Percentiles rank a stretch among this genome's conserved stretches.
Conservation (phyloP, 2,797 vertebrate species). For the Spatula clypeata region DNA sequence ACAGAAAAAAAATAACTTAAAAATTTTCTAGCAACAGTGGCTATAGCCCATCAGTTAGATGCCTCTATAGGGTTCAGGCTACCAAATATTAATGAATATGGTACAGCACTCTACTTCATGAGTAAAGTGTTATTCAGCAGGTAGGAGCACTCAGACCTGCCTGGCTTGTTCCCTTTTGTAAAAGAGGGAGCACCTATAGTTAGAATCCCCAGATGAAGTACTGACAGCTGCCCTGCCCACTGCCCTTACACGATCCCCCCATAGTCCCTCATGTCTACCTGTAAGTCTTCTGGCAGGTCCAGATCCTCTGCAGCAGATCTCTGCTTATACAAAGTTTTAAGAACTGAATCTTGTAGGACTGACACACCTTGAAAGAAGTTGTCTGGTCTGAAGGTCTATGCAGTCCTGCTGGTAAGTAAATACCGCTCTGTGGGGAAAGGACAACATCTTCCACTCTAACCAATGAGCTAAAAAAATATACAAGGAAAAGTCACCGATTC, state of each 20-base stretch:
- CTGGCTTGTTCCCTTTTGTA: not conserved
- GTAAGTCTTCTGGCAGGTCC: not conserved
- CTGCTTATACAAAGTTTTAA: not conserved
- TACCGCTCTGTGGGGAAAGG: not conserved
- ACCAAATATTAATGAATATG: not conserved
- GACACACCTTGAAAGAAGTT: not conserved
- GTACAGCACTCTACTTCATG: not conserved
- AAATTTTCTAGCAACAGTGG: not conserved
- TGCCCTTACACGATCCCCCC: not conserved
- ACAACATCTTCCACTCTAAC: not conserved
- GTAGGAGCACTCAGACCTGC: not conserved
- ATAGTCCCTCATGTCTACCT: not conserved
- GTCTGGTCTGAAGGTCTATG: not conserved
- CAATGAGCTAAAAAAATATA: not conserved
- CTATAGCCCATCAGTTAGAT: not conserved
- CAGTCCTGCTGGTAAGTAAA: not conserved
- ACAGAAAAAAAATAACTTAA: not conserved
- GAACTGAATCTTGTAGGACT: not conserved
- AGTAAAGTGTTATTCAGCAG: not conserved
- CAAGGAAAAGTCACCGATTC: fast-evolving
- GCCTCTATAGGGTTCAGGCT: not conserved
- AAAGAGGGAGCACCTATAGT: not conserved
- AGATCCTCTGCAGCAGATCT: not conserved
- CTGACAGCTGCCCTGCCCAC: fast-evolving
- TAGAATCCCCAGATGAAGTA: not conserved